phyloP scores from a whole-genome alignment of 2,888 invertebrate species.

The Entomobrya proxima region DNA sequence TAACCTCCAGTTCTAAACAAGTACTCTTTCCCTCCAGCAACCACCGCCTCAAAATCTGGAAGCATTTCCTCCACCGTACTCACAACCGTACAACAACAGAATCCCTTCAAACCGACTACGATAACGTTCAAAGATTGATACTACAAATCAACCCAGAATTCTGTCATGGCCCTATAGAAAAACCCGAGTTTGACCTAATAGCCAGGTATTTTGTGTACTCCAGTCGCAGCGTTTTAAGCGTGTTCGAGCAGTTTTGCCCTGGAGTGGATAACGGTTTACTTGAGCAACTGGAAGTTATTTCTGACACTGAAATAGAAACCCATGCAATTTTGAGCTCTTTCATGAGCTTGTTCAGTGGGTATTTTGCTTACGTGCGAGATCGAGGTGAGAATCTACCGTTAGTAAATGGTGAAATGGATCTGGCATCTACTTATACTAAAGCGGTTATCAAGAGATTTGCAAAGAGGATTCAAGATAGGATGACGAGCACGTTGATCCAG shows the following conservation, averaged over 20 bases:
- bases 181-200: background rate
- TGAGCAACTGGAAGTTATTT: background rate
- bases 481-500: background rate
- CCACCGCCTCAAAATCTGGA: conserved; percentile 37
- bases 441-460: background rate
- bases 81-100: background rate
- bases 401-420: background rate
- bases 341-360: background rate
- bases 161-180: background rate
- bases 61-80: conserved; percentile 25
- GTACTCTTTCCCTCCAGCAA: background rate
- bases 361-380: background rate
- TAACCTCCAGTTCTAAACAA: background rate
- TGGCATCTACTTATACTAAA: background rate
- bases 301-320: background rate
- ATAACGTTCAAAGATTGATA: background rate
- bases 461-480: background rate
- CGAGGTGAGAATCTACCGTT: background rate
- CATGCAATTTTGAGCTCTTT: background rate
- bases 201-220: conserved; percentile 33
- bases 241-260: background rate
- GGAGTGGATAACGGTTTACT: background rate
- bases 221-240: background rate
- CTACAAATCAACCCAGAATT: background rate
- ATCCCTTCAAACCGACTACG: background rate